phyloP scores from a whole-genome alignment of 2,888 invertebrate species.

The Auanema freiburgensis region DNA sequence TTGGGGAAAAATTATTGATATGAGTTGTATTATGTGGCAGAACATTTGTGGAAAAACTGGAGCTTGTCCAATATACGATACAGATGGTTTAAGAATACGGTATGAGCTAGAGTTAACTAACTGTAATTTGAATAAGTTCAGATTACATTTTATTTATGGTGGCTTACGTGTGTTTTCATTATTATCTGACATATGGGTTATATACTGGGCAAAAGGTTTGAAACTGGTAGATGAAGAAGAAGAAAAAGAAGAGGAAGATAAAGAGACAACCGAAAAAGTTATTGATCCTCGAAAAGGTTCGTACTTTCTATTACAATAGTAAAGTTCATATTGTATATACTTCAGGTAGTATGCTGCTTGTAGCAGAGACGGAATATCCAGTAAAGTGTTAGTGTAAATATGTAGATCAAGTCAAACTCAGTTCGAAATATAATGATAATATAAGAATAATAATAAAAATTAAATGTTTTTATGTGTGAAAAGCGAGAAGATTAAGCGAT shows the following conservation, averaged over 20 bases:
- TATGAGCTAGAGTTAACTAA: slow-evolving; percentile 13
- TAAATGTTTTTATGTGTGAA: too few relatives aligned
- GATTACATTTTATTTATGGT: slow-evolving; percentile 58
- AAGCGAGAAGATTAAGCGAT: too few relatives aligned
- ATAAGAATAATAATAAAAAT: too few relatives aligned
- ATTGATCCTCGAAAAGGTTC: too few relatives aligned
- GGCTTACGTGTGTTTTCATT: slow-evolving; percentile 55
- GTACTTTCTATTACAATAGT: too few relatives aligned
- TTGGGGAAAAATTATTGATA: slow-evolving; percentile 66
- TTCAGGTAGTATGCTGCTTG: too few relatives aligned
- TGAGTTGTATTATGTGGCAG: slow-evolving; percentile 65
- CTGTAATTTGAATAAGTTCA: slow-evolving; percentile 10
- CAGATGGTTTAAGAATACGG: slow-evolving; percentile 61
- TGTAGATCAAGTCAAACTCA: too few relatives aligned
- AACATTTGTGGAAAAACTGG: slow-evolving; percentile 63
- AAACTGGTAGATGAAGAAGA: slow-evolving; percentile 53
- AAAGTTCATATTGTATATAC: too few relatives aligned
- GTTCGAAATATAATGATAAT: too few relatives aligned
- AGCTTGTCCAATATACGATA: slow-evolving; percentile 66
- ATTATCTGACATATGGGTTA: slow-evolving; percentile 61
- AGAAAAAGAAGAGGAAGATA: slow-evolving; percentile 10
- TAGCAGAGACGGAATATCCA: too few relatives aligned
- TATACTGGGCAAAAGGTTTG: slow-evolving; percentile 59
- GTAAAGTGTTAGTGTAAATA: too few relatives aligned
- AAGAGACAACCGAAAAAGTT: too few relatives aligned